Percentiles rank a stretch among this genome's conserved stretches.
These are phyloP conservation scores for Calidris pygmaea DNA, from an alignment of 2,113 vertebrate genomes.

Conservation along the genomic window DNA sequence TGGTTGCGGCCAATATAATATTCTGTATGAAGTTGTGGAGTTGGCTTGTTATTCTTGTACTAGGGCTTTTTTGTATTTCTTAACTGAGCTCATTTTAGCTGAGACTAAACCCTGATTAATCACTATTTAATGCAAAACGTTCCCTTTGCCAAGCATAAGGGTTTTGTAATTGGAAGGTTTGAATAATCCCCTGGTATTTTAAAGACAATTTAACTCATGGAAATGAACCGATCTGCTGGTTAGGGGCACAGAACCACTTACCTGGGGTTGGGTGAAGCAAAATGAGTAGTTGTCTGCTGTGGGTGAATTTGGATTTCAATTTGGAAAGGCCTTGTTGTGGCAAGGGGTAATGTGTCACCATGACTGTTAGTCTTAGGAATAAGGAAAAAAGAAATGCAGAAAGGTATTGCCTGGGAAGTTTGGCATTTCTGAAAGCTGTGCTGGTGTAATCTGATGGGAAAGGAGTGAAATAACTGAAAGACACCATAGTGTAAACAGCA, in stretches of 20 bases:
- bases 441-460: background rate
- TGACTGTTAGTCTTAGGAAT: background rate
- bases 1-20: background rate
- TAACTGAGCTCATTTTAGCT: background rate
- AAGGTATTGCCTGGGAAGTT: background rate
- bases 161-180: background rate
- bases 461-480: background rate
- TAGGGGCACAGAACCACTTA: background rate
- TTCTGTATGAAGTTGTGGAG: background rate
- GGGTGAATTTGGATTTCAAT: background rate
- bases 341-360: background rate
- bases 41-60: background rate
- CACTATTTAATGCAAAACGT: background rate
- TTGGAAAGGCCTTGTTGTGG: background rate
- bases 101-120: background rate
- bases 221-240: background rate
- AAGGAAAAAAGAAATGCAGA: background rate
- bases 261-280: background rate
- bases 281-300: background rate
- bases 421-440: background rate
- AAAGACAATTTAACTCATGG: background rate
- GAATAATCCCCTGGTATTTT: background rate
- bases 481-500: background rate
- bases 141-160: background rate
- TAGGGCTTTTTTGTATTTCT: background rate